These are phyloP conservation scores for Gracilinanus agilis DNA, from an alignment of 2,113 vertebrate species.

Conservation along the genomic window DNA sequence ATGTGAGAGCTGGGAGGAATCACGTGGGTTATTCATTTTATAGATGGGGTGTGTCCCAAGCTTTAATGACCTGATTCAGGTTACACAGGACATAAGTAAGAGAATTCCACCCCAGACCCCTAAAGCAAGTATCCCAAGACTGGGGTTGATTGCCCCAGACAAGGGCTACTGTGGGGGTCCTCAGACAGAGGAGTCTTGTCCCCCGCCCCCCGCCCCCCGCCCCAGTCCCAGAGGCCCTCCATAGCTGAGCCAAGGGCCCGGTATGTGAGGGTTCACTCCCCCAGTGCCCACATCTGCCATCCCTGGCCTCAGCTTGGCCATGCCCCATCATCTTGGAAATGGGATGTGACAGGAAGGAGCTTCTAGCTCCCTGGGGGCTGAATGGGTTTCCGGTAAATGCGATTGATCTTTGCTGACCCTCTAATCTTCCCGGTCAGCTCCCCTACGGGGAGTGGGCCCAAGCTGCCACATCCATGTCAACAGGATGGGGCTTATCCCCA, in stretches of 20 bases:
- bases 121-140: background rate
- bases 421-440: conserved; percentile 8
- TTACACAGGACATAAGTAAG: background rate
- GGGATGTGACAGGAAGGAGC: background rate
- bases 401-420: conserved; percentile 14
- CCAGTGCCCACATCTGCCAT: background rate
- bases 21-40: background rate
- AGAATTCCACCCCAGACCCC: background rate
- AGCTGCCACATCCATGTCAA: background rate
- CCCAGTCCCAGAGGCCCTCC: background rate
- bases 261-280: background rate
- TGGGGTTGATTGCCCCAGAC: background rate
- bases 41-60: background rate
- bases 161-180: background rate
- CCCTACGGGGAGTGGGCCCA: background rate
- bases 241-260: background rate
- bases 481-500: background rate
- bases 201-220: too few relatives aligned
- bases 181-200: background rate
- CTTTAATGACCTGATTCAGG: background rate
- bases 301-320: background rate
- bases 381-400: background rate
- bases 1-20: background rate
- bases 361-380: background rate
- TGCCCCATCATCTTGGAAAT: background rate